Evolutionary conservation across 2,113 vertebrate genomes (phyloP).

Genomic region (Cephalopholis sonnerati): DNA sequence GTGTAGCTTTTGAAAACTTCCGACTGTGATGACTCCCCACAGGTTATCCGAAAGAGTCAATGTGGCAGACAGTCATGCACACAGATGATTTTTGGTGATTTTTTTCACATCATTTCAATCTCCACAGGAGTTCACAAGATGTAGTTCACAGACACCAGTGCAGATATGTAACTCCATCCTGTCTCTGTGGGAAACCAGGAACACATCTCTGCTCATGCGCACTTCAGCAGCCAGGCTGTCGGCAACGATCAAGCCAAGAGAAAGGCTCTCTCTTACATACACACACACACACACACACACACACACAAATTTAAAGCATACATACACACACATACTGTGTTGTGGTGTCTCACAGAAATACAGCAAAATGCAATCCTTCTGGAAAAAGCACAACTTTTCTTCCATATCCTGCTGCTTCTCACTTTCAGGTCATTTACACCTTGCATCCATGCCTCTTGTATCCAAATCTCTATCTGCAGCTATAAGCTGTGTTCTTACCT

Average conservation of each 20-base stretch:
- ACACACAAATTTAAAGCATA: no score
- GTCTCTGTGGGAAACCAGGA: slow-evolving; percentile 48
- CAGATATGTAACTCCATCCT: slow-evolving; percentile 51
- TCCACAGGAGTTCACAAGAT: background rate
- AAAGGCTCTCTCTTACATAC: slow-evolving; percentile 29
- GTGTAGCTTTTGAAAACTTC: background rate
- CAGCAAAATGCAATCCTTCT: slow-evolving; percentile 31
- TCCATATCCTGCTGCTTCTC: background rate
- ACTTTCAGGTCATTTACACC: slow-evolving; percentile 2
- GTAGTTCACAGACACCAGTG: slow-evolving; percentile 36
- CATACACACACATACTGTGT: background rate
- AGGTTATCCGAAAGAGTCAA: background rate
- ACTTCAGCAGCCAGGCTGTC: slow-evolving; percentile 62
- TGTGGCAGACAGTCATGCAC: background rate
- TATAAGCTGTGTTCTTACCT: slow-evolving; percentile 34
- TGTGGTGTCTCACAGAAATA: slow-evolving; percentile 34
- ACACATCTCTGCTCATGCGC: slow-evolving; percentile 58
- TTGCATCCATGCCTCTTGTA: background rate
- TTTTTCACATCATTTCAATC: slow-evolving; percentile 1
- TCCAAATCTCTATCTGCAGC: background rate
- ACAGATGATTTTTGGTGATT: background rate
- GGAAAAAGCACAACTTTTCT: background rate
- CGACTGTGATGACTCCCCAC: background rate
- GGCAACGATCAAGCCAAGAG: slow-evolving; percentile 44
- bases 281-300: slow-evolving; percentile 3